These are phyloP conservation scores for Gobiocypris rarus DNA, from an alignment of 2,113 vertebrate genomes.

Conservation along the genomic window DNA sequence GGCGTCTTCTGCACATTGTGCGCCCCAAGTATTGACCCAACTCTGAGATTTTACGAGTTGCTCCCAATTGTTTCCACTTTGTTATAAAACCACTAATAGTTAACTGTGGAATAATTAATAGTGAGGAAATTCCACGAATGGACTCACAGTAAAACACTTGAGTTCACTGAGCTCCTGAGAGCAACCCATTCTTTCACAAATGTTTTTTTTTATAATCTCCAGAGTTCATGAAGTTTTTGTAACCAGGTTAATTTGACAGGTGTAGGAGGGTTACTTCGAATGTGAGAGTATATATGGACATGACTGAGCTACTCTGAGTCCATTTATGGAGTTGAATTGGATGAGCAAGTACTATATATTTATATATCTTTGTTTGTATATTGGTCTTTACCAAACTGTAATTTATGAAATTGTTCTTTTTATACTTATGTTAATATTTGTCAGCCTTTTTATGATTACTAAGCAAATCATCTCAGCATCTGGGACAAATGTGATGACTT, in stretches of 20 bases:
- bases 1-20: too few species aligned
- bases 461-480: background rate
- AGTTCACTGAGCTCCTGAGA: too few species aligned
- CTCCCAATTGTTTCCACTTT: too few species aligned
- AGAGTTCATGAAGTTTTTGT: background rate
- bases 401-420: background rate
- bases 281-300: background rate
- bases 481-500: background rate
- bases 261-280: background rate
- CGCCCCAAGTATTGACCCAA: too few species aligned
- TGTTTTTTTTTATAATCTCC: background rate
- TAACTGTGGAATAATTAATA: too few species aligned
- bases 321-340: background rate
- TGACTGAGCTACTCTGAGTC: background rate
- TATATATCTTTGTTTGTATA: background rate
- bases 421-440: background rate
- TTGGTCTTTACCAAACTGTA: background rate
- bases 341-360: background rate
- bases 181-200: too few species aligned
- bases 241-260: background rate
- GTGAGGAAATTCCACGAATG: too few species aligned
- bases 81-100: too few species aligned
- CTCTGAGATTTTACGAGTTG: too few species aligned
- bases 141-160: too few species aligned
- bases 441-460: background rate